These are phyloP conservation scores for Drosophila diplacantha DNA, from an alignment of 2,888 invertebrate genomes.

Conservation along the genomic window DNA sequence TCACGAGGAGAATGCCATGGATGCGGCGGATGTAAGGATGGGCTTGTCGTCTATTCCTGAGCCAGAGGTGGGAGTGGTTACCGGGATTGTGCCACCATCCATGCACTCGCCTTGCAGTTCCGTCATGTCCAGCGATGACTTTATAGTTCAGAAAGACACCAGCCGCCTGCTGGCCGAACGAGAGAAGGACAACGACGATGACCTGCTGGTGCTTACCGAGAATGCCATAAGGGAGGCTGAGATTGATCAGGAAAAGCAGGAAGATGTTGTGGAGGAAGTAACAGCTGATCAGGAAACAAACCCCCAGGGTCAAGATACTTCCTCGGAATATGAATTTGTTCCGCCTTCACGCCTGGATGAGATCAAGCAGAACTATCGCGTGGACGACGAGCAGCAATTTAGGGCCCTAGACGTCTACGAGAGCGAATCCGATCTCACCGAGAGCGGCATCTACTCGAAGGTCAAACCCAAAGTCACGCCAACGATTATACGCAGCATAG, in stretches of 20 bases:
- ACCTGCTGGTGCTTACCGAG: conserved; percentile 67
- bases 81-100: neutral
- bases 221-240: conserved; percentile 53
- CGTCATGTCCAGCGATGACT: conserved; percentile 76
- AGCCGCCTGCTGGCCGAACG: conserved; percentile 63
- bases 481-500: conserved; percentile 66
- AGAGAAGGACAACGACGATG: conserved; percentile 72
- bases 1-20: conserved; percentile 70
- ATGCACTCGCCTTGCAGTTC: conserved; percentile 72
- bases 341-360: conserved; percentile 55
- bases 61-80: neutral
- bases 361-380: conserved; percentile 67
- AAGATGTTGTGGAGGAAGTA: neutral
- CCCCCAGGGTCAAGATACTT: conserved; percentile 21
- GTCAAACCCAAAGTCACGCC: conserved; percentile 51
- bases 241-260: neutral
- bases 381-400: conserved; percentile 77
- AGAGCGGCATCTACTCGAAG: conserved; percentile 75
- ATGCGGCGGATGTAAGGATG: conserved; percentile 63
- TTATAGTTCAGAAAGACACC: conserved; percentile 75
- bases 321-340: conserved; percentile 60
- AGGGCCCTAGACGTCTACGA: conserved; percentile 80
- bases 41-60: conserved; percentile 10
- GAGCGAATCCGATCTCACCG: conserved; percentile 79
- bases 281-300: neutral